phyloP scores from a whole-genome alignment of 1,140 invertebrate species.

The Thaumatotibia leucotreta region DNA sequence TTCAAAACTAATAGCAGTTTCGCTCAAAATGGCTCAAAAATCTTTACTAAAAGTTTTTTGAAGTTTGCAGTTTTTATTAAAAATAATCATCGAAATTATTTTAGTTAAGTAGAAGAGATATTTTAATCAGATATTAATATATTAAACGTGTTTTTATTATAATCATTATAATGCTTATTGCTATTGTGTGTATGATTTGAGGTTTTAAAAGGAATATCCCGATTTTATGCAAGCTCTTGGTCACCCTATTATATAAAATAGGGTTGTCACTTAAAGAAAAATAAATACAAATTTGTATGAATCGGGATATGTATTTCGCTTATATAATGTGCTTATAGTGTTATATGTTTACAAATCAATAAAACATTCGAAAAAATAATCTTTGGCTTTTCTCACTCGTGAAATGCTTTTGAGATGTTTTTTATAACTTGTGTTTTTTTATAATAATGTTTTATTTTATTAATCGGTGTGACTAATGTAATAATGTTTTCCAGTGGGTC shows the following conservation, averaged over 20 bases:
- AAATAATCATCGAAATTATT: not conserved
- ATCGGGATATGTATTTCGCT: conserved; percentile 4
- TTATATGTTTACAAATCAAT: conserved; percentile 28
- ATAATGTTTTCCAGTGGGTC: conserved; percentile 79
- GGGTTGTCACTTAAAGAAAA: not conserved
- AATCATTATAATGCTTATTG: conserved; percentile 7
- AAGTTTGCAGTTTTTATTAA: not conserved
- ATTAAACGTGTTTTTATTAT: not conserved
- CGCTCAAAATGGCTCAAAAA: conserved; percentile 15
- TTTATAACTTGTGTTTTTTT: conserved; percentile 40
- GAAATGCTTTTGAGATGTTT: conserved; percentile 59
- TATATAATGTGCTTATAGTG: conserved; percentile 37
- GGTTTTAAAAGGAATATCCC: conserved; percentile 1
- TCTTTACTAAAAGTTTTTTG: not conserved
- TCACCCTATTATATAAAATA: not conserved
- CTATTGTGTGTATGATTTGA: conserved; percentile 13
- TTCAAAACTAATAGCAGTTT: not conserved
- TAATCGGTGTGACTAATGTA: conserved; percentile 52
- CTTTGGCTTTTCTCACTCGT: conserved; percentile 32
- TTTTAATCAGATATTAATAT: conserved; percentile 13
- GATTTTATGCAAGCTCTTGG: not conserved
- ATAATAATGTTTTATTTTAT: conserved; percentile 52
- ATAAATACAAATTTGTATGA: not conserved
- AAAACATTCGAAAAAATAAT: conserved; percentile 23
- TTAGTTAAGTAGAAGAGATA: not conserved